Conservation (phyloP, 2,797 vertebrate species). For the Sebastes iracundus region DNA sequence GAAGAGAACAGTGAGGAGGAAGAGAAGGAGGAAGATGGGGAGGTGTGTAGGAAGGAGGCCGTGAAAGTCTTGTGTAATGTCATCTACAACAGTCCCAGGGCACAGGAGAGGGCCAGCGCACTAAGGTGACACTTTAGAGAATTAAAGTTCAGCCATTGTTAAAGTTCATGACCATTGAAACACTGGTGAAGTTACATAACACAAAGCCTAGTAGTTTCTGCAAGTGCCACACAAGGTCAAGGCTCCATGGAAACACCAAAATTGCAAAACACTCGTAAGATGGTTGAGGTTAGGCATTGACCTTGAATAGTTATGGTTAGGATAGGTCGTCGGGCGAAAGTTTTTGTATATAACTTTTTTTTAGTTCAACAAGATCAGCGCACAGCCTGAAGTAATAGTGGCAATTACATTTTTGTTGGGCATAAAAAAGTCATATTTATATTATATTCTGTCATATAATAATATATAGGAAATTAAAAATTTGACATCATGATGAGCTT, state of each 20-base stretch:
- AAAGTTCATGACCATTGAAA: not conserved
- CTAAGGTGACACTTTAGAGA: constrained; percentile 67
- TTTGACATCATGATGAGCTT: too few relatives aligned
- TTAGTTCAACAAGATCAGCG: too few relatives aligned
- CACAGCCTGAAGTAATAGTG: too few relatives aligned
- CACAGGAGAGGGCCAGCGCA: constrained; percentile 74
- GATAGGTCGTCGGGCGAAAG: too few relatives aligned
- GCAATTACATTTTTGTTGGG: too few relatives aligned
- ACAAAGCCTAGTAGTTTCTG: not conserved
- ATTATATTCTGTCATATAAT: accelerated
- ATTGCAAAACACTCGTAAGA: too few relatives aligned
- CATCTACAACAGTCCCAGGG: constrained; percentile 80
- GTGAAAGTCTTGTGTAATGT: constrained; percentile 80
- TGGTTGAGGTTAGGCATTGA: too few relatives aligned
- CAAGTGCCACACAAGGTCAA: not conserved
- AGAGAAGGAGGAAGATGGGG: constrained; percentile 71
- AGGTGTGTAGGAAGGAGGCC: constrained; percentile 76
- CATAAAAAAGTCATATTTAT: too few relatives aligned
- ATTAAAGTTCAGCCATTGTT: not conserved
- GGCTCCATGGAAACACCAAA: accelerated
- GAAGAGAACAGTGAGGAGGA: constrained; percentile 53
- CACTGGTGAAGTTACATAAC: not conserved
- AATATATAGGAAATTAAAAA: not conserved
- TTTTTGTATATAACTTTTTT: too few relatives aligned
- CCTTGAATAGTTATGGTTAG: too few relatives aligned